A percentile compares a stretch with the other conserved stretches of the same genome.
phyloP scores from a whole-genome alignment of 1,140 invertebrate species.

The Camponotus floridanus region DNA sequence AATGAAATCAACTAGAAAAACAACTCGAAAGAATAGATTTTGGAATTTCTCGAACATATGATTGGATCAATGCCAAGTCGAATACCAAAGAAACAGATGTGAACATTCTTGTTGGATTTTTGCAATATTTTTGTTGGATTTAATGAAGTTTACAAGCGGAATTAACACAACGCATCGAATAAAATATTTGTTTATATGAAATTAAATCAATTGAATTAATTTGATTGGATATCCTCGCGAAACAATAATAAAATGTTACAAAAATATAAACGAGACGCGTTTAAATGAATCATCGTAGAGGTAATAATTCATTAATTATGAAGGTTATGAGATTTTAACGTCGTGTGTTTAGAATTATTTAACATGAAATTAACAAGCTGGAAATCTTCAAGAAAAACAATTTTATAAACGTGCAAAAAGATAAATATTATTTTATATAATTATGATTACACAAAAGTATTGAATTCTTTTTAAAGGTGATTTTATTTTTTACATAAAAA shows the following conservation, averaged over 20 bases:
- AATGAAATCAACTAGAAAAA: not conserved
- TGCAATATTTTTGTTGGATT: not conserved
- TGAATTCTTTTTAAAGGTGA: not conserved
- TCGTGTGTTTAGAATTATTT: not conserved
- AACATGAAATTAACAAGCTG: conserved; percentile 13
- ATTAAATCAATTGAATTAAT: not conserved
- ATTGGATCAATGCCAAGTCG: conserved; percentile 35
- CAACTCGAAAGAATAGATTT: not conserved
- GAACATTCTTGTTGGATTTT: conserved; percentile 1
- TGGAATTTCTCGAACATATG: not conserved
- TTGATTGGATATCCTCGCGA: not conserved
- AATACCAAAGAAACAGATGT: not conserved
- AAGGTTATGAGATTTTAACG: not conserved
- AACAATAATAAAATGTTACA: not conserved
- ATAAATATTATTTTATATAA: not conserved
- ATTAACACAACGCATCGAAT: not conserved
- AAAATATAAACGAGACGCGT: not conserved
- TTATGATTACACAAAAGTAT: not conserved
- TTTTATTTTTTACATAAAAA: not conserved
- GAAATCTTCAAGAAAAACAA: not conserved
- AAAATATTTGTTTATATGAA: not conserved
- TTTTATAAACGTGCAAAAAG: not conserved
- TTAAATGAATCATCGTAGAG: not conserved
- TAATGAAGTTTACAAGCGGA: not conserved
- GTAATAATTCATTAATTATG: not conserved